Evolutionary conservation across 1,140 invertebrate genomes (phyloP).

Genomic region (Belonocnema kinseyi): DNA sequence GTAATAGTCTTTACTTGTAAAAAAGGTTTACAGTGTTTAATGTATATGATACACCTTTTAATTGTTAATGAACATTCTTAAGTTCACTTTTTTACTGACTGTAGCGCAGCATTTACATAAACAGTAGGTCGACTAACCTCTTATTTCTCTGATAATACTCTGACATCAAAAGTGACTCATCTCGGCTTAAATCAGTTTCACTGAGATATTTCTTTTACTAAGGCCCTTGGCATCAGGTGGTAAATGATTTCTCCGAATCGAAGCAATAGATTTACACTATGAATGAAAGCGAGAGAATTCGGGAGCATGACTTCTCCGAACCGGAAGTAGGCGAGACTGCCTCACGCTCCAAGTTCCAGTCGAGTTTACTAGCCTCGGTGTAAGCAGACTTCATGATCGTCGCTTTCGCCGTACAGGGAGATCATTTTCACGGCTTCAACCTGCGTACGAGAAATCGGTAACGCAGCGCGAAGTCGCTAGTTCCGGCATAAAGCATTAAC

Average conservation of each 20-base stretch:
- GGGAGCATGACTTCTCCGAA: slow-evolving; percentile 37
- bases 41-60: too few relatives aligned
- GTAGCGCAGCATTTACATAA: too few relatives aligned
- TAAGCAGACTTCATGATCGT: slow-evolving; percentile 35
- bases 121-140: too few relatives aligned
- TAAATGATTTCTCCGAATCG: background rate
- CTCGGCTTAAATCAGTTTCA: too few relatives aligned
- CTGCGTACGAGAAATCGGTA: slow-evolving; percentile 57
- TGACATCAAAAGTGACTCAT: too few relatives aligned
- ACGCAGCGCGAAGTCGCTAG: slow-evolving; percentile 48
- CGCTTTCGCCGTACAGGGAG: slow-evolving; percentile 56
- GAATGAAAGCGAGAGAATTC: slow-evolving; percentile 36
- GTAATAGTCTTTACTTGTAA: background rate
- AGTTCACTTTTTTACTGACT: too few relatives aligned
- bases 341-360: slow-evolving; percentile 32
- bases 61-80: too few relatives aligned
- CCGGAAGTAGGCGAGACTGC: slow-evolving; percentile 48
- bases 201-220: too few relatives aligned
- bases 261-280: background rate
- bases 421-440: slow-evolving; percentile 53
- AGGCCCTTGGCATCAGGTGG: background rate
- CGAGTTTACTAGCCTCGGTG: slow-evolving; percentile 25
- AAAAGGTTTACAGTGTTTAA: too few relatives aligned
- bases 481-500: slow-evolving; percentile 45
- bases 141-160: too few relatives aligned